A percentile compares a stretch with the other conserved stretches of the same genome.
Evolutionary conservation across 2,888 invertebrate genomes (phyloP).

Genomic region (Sphecodes monilicornis): DNA sequence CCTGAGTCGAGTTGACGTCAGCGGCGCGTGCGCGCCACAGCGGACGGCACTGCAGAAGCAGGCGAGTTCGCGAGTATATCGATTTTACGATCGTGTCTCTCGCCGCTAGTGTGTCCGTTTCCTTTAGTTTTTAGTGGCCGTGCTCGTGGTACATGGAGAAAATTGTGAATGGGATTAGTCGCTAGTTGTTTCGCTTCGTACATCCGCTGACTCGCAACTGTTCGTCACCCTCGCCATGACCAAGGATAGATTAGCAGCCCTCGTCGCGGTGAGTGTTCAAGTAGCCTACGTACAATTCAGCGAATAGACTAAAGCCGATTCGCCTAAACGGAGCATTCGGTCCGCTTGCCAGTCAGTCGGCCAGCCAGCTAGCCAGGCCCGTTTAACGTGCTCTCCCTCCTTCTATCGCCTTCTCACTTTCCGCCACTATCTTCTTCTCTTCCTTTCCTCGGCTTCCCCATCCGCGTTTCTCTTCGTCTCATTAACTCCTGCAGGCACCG

Average conservation of each 20-base stretch:
- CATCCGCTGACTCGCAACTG: conserved; percentile 79
- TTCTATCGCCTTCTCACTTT: background rate
- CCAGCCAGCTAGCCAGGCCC: conserved; percentile 2
- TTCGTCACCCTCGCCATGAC: conserved; percentile 88
- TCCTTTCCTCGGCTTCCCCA: background rate
- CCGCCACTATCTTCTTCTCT: background rate
- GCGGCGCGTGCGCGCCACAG: conserved; percentile 85
- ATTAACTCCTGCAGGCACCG: background rate
- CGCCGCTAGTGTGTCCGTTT: conserved; percentile 83
- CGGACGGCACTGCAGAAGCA: conserved; percentile 88
- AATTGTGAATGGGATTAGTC: conserved; percentile 90
- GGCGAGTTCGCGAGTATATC: conserved; percentile 89
- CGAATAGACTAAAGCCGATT: conserved; percentile 22
- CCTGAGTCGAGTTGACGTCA: conserved; percentile 80
- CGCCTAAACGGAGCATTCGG: conserved; percentile 13
- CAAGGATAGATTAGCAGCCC: conserved; percentile 98
- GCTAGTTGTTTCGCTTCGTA: conserved; percentile 79
- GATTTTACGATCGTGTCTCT: conserved; percentile 90
- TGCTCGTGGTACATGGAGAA: conserved; percentile 90
- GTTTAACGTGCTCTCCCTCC: conserved; percentile 17
- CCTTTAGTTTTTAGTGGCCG: conserved; percentile 87
- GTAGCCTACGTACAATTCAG: conserved; percentile 33
- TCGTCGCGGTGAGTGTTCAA: conserved; percentile 93
- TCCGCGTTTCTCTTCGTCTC: conserved; percentile 10
- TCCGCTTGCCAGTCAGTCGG: background rate